Evolutionary conservation across 2,888 invertebrate genomes (phyloP).

Genomic region (Acronicta psi): DNA sequence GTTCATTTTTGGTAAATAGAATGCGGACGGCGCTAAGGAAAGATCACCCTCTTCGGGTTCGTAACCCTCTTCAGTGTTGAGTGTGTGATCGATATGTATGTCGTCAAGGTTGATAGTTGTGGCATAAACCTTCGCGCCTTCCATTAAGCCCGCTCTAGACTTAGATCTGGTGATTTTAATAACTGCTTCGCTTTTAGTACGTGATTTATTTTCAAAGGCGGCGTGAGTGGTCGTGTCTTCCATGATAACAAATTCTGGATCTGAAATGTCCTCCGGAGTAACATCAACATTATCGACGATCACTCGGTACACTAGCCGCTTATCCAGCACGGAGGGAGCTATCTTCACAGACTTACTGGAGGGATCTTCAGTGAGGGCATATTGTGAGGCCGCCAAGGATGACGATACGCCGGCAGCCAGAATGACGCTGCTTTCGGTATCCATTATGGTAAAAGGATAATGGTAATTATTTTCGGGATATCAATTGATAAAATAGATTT

Average conservation of each 20-base stretch:
- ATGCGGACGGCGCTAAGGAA: conserved; percentile 80
- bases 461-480: too few relatives aligned
- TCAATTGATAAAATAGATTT: too few relatives aligned
- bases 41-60: conserved; percentile 64
- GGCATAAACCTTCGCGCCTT: conserved; percentile 77
- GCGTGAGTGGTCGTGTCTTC: conserved; percentile 75
- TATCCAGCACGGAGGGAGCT: conserved; percentile 70
- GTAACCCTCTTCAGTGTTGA: conserved; percentile 78
- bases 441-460: background rate
- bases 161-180: conserved; percentile 63
- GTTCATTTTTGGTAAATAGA: conserved; percentile 73
- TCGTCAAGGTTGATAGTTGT: conserved; percentile 87
- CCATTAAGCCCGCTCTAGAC: conserved; percentile 56
- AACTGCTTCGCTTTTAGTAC: conserved; percentile 66
- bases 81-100: conserved; percentile 85
- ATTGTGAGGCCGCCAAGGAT: conserved; percentile 4
- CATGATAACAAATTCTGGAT: conserved; percentile 71
- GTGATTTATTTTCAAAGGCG: conserved; percentile 72
- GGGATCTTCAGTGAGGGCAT: background rate
- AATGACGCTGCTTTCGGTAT: background rate
- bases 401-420: background rate
- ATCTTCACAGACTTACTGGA: conserved; percentile 53
- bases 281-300: conserved; percentile 67
- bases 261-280: conserved; percentile 77
- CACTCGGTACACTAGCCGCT: conserved; percentile 68